Conservation (phyloP, 2,888 invertebrate genomes). For the Onchidella celtica region DNA sequence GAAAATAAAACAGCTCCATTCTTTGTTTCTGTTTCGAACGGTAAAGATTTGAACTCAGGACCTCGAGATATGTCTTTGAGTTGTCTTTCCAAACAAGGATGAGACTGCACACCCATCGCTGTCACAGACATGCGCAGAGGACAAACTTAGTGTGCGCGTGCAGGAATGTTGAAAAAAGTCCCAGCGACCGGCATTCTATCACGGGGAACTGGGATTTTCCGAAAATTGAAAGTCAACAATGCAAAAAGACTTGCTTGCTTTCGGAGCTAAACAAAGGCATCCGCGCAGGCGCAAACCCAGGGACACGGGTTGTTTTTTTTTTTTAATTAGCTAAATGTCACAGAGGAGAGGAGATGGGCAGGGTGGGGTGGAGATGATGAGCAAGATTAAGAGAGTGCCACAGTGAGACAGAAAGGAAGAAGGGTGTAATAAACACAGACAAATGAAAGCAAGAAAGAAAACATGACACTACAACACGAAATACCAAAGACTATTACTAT, state of each 20-base stretch:
- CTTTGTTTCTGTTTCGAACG: too few relatives aligned
- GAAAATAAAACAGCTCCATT: too few relatives aligned
- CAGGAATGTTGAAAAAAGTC: neutral
- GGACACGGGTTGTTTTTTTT: neutral
- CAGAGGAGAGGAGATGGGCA: too few relatives aligned
- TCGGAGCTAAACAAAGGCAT: neutral
- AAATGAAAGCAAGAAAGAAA: neutral
- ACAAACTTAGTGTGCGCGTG: neutral
- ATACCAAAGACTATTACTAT: too few relatives aligned
- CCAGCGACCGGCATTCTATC: neutral
- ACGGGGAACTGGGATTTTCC: neutral
- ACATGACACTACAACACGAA: too few relatives aligned
- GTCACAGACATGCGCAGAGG: neutral
- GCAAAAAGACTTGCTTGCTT: neutral
- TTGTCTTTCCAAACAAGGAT: neutral
- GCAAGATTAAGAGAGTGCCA: neutral
- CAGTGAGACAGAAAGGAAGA: neutral
- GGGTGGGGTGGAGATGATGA: neutral
- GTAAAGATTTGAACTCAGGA: too few relatives aligned
- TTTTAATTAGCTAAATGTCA: too few relatives aligned
- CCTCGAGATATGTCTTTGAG: too few relatives aligned
- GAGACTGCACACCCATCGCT: neutral
- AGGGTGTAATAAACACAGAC: neutral
- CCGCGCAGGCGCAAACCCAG: neutral
- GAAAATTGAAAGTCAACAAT: constrained; percentile 8